Evolutionary conservation across 2,888 invertebrate genomes (phyloP), one percentile per base, ranked within the genome.

Genomic region (Saturnia pavonia): DNA sequence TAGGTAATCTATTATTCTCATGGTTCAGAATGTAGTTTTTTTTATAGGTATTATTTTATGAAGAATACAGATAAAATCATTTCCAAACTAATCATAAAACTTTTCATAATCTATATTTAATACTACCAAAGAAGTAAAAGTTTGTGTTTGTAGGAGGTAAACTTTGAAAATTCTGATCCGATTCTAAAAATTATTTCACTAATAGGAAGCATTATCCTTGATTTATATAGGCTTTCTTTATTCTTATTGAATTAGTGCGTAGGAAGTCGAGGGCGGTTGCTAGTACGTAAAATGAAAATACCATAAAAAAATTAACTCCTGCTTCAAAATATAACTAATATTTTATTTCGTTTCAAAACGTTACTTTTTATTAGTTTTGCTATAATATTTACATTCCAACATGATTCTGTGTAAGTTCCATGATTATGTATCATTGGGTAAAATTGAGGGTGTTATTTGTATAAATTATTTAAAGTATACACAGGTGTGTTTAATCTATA

Each of bases 391-490:
- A n/a, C 45, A 51, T 48, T 1, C 16, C 48, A 48, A 19, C 48
- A 48, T n/a, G 19, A 22, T 8, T 54, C 22, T 22, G 19, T 48
- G 14, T 48, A n/a, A 11, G 22, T n/a, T 22, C 19, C 16, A 22
- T 11, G 11, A 57, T 25, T 57, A 57, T 57, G 22, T 57, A 57
- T 25, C 11, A 12, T 22, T 57, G n/a, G 57, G 57, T 60, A 25
- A 60, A 60, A 27, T 60, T 27, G 1, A 27, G 25, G 25, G 8
- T 60, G 12, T 60, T 27, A 27, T 14, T 14, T 25, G 27, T 60
- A 60, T 60, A 60, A 25, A 60, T 60, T 60, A 27, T 60, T 60
- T 14, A 60, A 27, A 27, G 57, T 60, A 60, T 27, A 60, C 57
- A 27, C 57, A 60, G 57, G 57, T 60, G 57, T 60, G 57, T 6